Percentiles rank a stretch among this genome's conserved stretches.
These are phyloP conservation scores for Edolisoma coerulescens DNA, from an alignment of 2,113 vertebrate genomes.

Conservation along the genomic window DNA sequence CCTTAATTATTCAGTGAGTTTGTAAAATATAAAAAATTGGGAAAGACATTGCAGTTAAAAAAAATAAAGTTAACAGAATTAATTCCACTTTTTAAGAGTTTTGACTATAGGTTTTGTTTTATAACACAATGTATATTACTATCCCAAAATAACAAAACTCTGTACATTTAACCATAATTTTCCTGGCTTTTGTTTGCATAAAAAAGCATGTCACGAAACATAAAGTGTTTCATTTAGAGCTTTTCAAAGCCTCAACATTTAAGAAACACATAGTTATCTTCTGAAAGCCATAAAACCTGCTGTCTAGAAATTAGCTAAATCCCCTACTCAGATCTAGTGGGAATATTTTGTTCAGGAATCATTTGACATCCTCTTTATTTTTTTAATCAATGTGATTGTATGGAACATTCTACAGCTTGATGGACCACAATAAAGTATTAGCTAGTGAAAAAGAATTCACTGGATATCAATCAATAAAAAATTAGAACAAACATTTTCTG, in stretches of 20 bases:
- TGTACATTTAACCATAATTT: neutral
- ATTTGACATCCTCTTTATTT: neutral
- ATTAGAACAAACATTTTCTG: constrained; percentile 33
- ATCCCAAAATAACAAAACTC: neutral
- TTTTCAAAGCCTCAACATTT: neutral
- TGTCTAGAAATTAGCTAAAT: neutral
- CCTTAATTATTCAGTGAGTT: neutral
- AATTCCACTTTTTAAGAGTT: neutral
- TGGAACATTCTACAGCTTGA: neutral
- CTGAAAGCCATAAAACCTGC: neutral
- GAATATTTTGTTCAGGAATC: neutral
- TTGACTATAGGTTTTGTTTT: neutral
- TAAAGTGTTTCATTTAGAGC: neutral
- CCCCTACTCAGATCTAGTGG: neutral
- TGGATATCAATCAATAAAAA: constrained; percentile 30
- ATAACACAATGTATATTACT: neutral
- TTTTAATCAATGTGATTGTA: neutral
- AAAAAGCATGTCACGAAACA: neutral
- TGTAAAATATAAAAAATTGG: neutral
- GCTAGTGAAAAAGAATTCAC: neutral
- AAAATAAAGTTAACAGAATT: neutral
- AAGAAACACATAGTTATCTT: neutral
- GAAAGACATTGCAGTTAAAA: neutral
- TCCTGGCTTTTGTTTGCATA: neutral
- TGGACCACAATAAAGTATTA: neutral